These are phyloP conservation scores for Macropus fuliginosus DNA, from an alignment of 2,797 vertebrate species.

Conservation along the genomic window DNA sequence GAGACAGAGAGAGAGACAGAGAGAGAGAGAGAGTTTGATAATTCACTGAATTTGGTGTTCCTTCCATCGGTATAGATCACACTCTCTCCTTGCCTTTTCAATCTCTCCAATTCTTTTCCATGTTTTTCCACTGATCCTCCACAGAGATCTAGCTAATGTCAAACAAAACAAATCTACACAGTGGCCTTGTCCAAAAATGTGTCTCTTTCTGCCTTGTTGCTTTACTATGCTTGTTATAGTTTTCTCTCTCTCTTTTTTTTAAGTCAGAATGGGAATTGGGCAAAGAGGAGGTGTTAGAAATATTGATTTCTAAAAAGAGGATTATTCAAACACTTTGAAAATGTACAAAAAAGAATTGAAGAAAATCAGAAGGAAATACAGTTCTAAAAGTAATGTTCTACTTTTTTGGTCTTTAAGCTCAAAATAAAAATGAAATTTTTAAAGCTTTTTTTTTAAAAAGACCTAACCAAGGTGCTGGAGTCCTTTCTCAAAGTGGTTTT, in stretches of 20 bases:
- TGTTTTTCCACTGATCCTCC: background rate
- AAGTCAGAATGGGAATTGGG: background rate
- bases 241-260: background rate
- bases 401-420: background rate
- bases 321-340: background rate
- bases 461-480: background rate
- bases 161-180: background rate
- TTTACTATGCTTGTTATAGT: background rate
- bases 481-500: background rate
- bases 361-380: background rate
- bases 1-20: too few relatives aligned
- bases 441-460: background rate
- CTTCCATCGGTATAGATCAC: background rate
- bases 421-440: background rate
- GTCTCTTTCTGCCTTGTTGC: background rate
- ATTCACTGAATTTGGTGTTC: background rate
- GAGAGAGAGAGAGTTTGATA: background rate
- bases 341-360: background rate
- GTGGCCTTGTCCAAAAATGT: background rate
- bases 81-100: background rate
- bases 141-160: background rate
- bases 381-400: background rate
- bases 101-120: background rate
- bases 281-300: background rate
- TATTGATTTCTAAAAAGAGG: background rate